Conservation (phyloP, 2,888 invertebrate genomes). For the Dascillus cervinus region DNA sequence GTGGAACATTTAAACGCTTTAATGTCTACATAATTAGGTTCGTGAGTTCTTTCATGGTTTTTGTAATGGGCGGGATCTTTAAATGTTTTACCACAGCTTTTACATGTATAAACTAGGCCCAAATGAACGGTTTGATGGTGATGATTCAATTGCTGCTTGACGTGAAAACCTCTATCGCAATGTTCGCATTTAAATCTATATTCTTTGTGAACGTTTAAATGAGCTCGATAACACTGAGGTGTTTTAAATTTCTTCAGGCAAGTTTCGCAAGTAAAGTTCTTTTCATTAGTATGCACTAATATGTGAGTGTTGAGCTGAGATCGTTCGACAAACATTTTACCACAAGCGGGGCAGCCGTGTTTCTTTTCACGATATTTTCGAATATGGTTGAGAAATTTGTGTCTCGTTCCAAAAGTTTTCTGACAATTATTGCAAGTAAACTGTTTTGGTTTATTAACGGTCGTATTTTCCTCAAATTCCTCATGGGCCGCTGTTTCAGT, state of each 20-base stretch:
- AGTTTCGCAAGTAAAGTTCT: conserved; percentile 44
- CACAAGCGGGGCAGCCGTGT: conserved; percentile 46
- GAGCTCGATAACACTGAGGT: conserved; percentile 1
- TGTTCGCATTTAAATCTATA: conserved; percentile 40
- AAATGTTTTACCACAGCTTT: conserved; percentile 43
- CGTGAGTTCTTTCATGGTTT: conserved; percentile 9
- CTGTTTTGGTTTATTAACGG: too few species aligned
- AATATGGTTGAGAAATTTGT: too few species aligned
- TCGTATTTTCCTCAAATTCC: too few species aligned
- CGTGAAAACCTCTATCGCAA: conserved; percentile 12
- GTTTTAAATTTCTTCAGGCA: conserved; percentile 47
- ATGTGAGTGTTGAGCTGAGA: conserved; percentile 49
- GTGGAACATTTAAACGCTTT: too few species aligned
- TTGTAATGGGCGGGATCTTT: conserved; percentile 42
- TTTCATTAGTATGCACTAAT: conserved; percentile 46
- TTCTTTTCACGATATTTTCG: too few species aligned
- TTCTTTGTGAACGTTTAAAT: conserved; percentile 33
- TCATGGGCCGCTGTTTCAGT: too few species aligned
- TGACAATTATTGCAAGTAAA: too few species aligned
- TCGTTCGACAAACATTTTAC: conserved; percentile 46
- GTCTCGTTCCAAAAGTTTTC: too few species aligned
- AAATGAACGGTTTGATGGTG: neutral
- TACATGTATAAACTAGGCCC: conserved; percentile 27
- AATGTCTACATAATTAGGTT: conserved; percentile 2
- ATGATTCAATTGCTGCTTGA: neutral